Conservation (phyloP, 2,113 vertebrate species). For the Machaerirhynchus nigripectus region DNA sequence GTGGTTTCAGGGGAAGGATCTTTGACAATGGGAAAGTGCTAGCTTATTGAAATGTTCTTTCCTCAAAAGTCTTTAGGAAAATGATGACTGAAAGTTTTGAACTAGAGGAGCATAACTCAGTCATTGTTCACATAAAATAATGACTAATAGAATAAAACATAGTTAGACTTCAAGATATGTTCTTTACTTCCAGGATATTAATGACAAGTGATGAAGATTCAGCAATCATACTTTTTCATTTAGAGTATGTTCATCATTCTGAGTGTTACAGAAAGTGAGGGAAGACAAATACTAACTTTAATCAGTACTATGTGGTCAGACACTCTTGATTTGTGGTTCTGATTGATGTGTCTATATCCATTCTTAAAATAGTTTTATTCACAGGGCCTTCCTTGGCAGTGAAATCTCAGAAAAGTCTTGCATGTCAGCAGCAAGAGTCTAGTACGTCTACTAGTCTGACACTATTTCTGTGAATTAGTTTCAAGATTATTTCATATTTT, state of each 20-base stretch:
- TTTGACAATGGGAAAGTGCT: background rate
- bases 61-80: background rate
- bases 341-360: conserved; percentile 7
- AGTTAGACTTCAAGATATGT: background rate
- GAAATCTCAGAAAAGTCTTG: background rate
- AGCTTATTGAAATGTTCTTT: background rate
- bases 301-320: background rate
- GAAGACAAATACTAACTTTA: conserved; percentile 33
- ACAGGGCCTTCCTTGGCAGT: background rate
- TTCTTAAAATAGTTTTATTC: conserved; percentile 39
- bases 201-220: conserved; percentile 2
- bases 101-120: background rate
- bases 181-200: conserved; percentile 19
- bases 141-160: background rate
- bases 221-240: conserved; percentile 27
- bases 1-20: background rate
- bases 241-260: conserved; percentile 21
- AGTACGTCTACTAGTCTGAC: background rate
- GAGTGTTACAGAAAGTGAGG: background rate
- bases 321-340: conserved; percentile 9
- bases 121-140: background rate
- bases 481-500: background rate
- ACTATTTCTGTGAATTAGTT: background rate
- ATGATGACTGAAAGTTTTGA: background rate
- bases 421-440: background rate